phyloP scores from a whole-genome alignment of 2,888 invertebrate species.

The Drosophila atroscutellata region DNA sequence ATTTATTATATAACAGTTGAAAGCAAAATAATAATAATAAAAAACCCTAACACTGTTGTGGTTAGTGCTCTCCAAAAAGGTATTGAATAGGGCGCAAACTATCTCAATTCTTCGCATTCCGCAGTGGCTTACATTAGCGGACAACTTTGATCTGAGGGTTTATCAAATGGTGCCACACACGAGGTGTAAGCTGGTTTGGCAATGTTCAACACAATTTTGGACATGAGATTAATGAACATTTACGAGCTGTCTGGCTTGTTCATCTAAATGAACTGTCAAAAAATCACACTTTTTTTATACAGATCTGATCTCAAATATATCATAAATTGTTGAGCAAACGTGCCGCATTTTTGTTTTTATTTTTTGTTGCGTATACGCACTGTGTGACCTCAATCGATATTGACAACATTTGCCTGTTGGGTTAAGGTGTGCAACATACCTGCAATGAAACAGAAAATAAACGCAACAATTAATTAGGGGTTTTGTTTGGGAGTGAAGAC shows the following conservation, averaged over 20 bases:
- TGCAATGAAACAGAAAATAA: conserved; percentile 68
- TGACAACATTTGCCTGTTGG: conserved; percentile 36
- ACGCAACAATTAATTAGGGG: conserved; percentile 56
- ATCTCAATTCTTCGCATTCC: neutral
- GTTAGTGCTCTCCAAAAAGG: neutral
- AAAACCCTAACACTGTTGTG: neutral
- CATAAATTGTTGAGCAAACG: conserved; percentile 32
- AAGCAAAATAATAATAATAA: neutral
- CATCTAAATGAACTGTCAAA: conserved; percentile 20
- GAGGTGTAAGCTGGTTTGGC: neutral
- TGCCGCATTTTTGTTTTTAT: conserved; percentile 3
- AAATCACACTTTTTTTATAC: neutral
- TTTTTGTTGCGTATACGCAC: conserved; percentile 46
- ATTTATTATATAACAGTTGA: conserved; percentile 13
- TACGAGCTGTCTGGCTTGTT: conserved; percentile 4
- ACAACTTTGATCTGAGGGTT: neutral
- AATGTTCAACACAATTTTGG: neutral
- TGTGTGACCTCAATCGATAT: conserved; percentile 72
- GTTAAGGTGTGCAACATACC: conserved; percentile 58
- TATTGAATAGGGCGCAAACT: neutral
- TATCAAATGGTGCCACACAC: neutral
- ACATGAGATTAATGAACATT: conserved; percentile 5
- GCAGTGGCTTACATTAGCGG: neutral
- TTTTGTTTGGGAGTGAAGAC: conserved; percentile 8
- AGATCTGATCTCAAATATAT: conserved; percentile 11